Evolutionary conservation across 2,113 vertebrate species (phyloP), one percentile per base, ranked within the genome.

Genomic region (Serinus canaria): DNA sequence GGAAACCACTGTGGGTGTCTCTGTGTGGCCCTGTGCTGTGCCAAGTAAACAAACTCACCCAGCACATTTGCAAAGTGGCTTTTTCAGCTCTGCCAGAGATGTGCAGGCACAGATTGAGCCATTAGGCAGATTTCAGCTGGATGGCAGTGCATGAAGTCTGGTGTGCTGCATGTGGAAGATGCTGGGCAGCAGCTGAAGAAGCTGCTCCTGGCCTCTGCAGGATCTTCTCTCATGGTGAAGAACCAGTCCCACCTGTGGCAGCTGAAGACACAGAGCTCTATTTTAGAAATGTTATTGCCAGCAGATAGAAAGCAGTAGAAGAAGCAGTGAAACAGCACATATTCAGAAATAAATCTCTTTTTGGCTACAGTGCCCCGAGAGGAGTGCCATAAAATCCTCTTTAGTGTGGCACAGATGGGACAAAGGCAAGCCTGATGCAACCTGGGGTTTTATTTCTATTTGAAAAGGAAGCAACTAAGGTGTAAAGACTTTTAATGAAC

Each of bases 321-420:
- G n/a, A 13, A 53, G 50, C 46, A 91, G 74, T 37, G 10, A 92
- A 63, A 95, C 82, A 93, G 60, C 39, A 95, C 7, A 9, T 11
- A 56, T 92, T 95, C 91, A 96, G 84, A 91, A 87, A 94, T 82
- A 69, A 95, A 95, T 83, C 59, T 91, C 66, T 83, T 79, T 92
- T 95, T 94, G 92, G 77, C 70, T 86, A 59, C 78, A 43, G 10
- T 11, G 67, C 59, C 59, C 56, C 30, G 52, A 91, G 81, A 94
- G 87, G 69, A 92, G 33, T 35, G 76, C 66, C 72, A 78, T 4
- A 6, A 63, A 90, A 52, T 52, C 14, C 49, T 75, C 37, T 85
- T 70, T 46, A 41, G n/a, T 39, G 49, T 72, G 31, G 31, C 49
- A 28, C 55, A 78, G 75, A 73, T 53, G 82, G 50, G 39, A 72